Evolutionary conservation across 2,888 invertebrate species (phyloP), one percentile per base, ranked within the genome.

Genomic region (Stictocephala bisonia): DNA sequence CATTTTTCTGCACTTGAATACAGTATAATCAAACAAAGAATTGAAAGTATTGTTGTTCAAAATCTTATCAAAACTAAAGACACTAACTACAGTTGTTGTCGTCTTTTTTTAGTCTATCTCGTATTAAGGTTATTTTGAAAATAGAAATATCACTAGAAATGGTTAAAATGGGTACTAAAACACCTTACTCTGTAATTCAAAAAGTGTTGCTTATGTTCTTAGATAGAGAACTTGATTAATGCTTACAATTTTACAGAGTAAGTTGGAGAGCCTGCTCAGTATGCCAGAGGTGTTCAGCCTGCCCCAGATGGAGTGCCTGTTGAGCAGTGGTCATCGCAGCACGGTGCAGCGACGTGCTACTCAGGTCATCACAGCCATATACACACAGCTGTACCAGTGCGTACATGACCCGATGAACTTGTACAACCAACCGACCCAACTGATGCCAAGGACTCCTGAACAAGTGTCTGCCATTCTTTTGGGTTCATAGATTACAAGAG

Each of bases 341-440:
- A 84, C 87, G n/a, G 90, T 93, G 0, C 93, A 93, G 80, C 92
- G 90, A 81, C 87, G 94, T 78, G 90, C 96, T 1, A 93, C 93
- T 83, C 93, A 94, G 84, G 92, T 97, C 2, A 91, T 97, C 77
- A 88, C 93, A 73, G 93, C 95, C 26, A 95, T 96, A 80, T 97
- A 97, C 83, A 90, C 90, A 77, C 94, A 96, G 83, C 87, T 97
- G 26, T 92, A 94, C 83, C 89, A 92, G 76, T 91, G 92, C 50
- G 91, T 97, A 31, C 88, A 91, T 80, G 90, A 95, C 83, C 90
- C 93, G 0, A 84, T 84, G 22, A 96, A 96, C 86, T 88, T 90
- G 3, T 95, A 95, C 84, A 86, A 88, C 80, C 92, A 93, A 82
- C 91, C 94, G 0, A 86, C 87, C 22, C 84, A 86, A 48, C 87